phyloP scores from a whole-genome alignment of 1,140 invertebrate species.

The Drosophila carrolli region DNA sequence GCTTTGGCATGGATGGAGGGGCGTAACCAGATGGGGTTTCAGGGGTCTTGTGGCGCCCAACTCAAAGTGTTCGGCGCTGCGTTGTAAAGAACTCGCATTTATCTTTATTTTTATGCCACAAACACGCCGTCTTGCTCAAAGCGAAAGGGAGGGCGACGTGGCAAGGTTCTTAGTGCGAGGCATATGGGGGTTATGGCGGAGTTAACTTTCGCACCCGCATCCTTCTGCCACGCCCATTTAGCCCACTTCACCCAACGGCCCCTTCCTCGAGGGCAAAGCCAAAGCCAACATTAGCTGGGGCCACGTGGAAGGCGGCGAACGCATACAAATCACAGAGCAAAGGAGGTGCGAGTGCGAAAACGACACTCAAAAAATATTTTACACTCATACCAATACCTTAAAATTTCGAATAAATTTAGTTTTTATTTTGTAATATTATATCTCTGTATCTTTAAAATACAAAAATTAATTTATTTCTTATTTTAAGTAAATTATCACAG shows the following conservation, averaged over 20 bases:
- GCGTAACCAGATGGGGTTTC: not conserved
- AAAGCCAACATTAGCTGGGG: slow-evolving; percentile 59
- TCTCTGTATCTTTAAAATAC: no score
- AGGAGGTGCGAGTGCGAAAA: slow-evolving; percentile 31
- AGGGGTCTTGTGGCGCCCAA: slow-evolving; percentile 15
- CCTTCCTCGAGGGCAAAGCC: slow-evolving; percentile 24
- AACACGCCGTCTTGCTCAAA: slow-evolving; percentile 62
- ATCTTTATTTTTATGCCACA: slow-evolving; percentile 84
- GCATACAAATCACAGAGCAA: slow-evolving; percentile 71
- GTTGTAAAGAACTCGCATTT: slow-evolving; percentile 81
- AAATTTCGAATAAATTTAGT: not conserved
- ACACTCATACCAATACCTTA: not conserved
- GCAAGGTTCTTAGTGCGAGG: slow-evolving; percentile 60
- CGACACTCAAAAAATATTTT: slow-evolving; percentile 5
- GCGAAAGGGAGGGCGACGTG: slow-evolving; percentile 20
- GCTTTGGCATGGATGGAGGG: not conserved
- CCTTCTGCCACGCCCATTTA: not conserved
- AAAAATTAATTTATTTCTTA: no score
- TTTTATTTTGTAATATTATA: no score
- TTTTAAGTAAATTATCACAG: no score
- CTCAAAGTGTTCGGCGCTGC: slow-evolving; percentile 58
- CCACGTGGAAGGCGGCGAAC: slow-evolving; percentile 57
- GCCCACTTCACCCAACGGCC: not conserved
- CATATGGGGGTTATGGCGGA: slow-evolving; percentile 47
- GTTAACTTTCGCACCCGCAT: slow-evolving; percentile 43